phyloP scores from a whole-genome alignment of 2,888 invertebrate genomes.

The Troides oblongomaculatus region DNA sequence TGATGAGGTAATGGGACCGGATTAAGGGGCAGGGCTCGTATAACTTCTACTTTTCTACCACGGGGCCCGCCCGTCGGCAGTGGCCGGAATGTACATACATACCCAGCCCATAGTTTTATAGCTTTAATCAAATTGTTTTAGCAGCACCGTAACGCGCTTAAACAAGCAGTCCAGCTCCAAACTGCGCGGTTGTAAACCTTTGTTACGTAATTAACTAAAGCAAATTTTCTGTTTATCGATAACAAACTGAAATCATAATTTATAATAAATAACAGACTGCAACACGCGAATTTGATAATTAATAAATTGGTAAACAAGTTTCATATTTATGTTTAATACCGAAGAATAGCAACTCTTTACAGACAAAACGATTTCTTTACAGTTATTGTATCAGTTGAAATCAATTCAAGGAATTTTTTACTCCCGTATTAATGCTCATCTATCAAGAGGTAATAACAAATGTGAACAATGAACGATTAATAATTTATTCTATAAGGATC shows the following conservation, averaged over 20 bases:
- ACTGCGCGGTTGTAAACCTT: slow-evolving; percentile 30
- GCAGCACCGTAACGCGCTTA: slow-evolving; percentile 49
- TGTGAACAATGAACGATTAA: no score
- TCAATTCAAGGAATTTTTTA: no score
- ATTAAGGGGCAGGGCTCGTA: slow-evolving; percentile 53
- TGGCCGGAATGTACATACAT: slow-evolving; percentile 41
- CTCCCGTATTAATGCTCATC: no score
- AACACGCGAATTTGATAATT: no score
- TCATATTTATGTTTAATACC: no score
- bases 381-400: no score
- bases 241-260: not conserved
- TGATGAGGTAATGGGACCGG: slow-evolving; percentile 48
- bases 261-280: not conserved
- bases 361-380: no score
- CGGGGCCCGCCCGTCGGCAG: slow-evolving; percentile 33
- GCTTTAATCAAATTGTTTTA: slow-evolving; percentile 76
- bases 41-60: slow-evolving; percentile 60
- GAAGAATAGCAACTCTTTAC: no score
- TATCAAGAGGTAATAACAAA: no score
- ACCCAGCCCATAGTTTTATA: slow-evolving; percentile 61
- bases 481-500: no score
- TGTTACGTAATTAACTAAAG: slow-evolving; percentile 32
- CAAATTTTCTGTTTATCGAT: not conserved
- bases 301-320: no score
- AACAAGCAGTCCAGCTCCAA: not conserved